Evolutionary conservation across 2,888 invertebrate species (phyloP), one percentile per base, ranked within the genome.

Genomic region (Sclerodermus sp.): DNA sequence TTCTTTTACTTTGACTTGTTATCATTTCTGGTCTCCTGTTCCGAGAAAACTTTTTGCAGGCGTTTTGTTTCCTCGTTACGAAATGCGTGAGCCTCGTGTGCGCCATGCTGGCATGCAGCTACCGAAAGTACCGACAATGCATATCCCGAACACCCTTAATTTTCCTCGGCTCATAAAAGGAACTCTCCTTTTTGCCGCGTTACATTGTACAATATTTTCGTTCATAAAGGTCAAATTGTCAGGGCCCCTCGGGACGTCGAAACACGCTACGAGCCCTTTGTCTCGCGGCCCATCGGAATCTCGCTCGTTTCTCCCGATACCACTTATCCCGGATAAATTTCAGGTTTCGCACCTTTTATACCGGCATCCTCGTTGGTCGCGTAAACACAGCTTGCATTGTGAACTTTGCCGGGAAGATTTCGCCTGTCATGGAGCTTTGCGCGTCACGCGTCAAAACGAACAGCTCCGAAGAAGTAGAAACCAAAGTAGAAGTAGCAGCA

Each of bases 1-100:
- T 43, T 52, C 46, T 41, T 46, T 51, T 47, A 39, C 46, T 49
- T 46, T 39, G 34, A 47, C 51, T 49, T 37, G 17, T 42, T 51
- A 45, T 37, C 36, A 12, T 13, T 34, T 4, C 34, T 46, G 34
- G 4, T 34, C 34, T 44, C 44, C 37, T 30, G 29, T 40, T 37
- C 43, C 43, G 16, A 32, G 41, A 47, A 48, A 40, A 45, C 37
- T 36, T 14, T 18, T 13, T 16, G 15, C n/a, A 34, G 6, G 34
- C 10, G 13, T 38, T 16, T n/a, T 16, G 10, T 16, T 38, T 14
- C 38, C 38, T 38, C 38, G 38, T 38, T 38, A 38, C 38, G 38
- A 14, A 16, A 38, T 9, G 6, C 14, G 14, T 23, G 8, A 3
- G 8, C n/a, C 14, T 3, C 17, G 38, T 38, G 38, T 14, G 10